A percentile compares a stretch with the other conserved stretches of the same genome.
Evolutionary conservation across 2,888 invertebrate species (phyloP).

Genomic region (Trachelus iudaicus): DNA sequence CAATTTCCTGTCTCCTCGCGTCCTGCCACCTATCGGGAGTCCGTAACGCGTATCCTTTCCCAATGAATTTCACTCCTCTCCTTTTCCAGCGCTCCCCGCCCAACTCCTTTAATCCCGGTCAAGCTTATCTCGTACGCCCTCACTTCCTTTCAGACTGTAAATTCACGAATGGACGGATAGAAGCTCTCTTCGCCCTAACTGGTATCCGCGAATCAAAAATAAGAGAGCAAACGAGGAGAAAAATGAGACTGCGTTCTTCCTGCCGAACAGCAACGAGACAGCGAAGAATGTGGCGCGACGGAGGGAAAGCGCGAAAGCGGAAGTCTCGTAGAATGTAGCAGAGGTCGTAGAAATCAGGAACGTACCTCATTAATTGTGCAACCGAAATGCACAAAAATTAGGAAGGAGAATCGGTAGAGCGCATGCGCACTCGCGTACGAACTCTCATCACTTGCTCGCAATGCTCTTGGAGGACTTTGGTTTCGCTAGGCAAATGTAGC

Average conservation of each 20-base stretch:
- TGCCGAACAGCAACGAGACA: not conserved
- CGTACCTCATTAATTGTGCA: not conserved
- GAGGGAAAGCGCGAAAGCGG: not conserved
- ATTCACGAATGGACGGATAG: not conserved
- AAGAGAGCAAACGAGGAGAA: not conserved
- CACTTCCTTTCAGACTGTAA: not conserved
- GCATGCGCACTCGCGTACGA: not conserved
- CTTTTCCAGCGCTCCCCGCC: not conserved
- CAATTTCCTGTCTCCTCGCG: not conserved
- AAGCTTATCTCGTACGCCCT: not conserved
- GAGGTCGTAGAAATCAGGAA: not conserved
- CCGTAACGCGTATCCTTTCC: not conserved
- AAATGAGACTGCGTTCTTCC: not conserved
- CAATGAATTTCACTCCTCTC: not conserved
- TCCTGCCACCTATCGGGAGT: not conserved
- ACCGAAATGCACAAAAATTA: not conserved
- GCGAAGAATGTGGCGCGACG: not conserved
- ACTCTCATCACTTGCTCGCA: slow-evolving; percentile 52
- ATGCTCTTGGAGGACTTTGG: slow-evolving; percentile 53
- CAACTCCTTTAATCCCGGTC: not conserved
- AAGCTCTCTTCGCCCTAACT: not conserved
- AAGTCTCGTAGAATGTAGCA: not conserved
- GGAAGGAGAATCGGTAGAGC: not conserved
- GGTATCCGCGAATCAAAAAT: not conserved
- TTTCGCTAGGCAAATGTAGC: slow-evolving; percentile 85